Percentiles rank a stretch among this genome's conserved stretches.
These are phyloP conservation scores for Lophotriccus pileatus DNA, from an alignment of 2,797 vertebrate species.

Conservation along the genomic window DNA sequence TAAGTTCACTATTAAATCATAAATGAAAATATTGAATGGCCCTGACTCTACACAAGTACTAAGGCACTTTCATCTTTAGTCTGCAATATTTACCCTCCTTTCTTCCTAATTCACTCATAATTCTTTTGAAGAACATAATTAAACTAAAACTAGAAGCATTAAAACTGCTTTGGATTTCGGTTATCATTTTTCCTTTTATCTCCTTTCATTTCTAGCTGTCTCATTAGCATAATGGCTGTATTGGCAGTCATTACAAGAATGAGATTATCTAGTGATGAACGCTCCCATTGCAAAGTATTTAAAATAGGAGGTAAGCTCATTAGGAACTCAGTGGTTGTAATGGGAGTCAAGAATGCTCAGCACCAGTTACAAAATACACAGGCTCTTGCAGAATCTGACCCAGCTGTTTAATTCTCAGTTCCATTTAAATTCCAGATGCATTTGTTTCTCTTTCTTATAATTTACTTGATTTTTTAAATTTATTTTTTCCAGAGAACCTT, in stretches of 20 bases:
- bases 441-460: not conserved
- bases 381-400: not conserved
- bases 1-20: not conserved
- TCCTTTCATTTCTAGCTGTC: constrained; percentile 41
- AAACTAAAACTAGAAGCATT: constrained; percentile 15
- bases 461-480: not conserved
- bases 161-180: constrained; percentile 21
- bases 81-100: not conserved
- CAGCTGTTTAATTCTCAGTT: not conserved
- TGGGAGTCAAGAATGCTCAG: not conserved
- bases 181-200: not conserved
- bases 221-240: constrained; percentile 54
- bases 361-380: not conserved
- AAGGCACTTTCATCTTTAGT: not conserved
- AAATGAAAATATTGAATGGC: not conserved
- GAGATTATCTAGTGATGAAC: constrained; percentile 39
- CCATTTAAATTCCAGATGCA: not conserved
- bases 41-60: not conserved
- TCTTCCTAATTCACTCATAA: not conserved
- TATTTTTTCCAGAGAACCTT: not conserved
- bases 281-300: constrained; percentile 22
- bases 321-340: not conserved
- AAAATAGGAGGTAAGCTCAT: constrained; percentile 28
- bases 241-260: constrained; percentile 44
- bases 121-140: constrained; percentile 23